These are phyloP conservation scores for Pangasius larnaudii DNA, from an alignment of 2,797 vertebrate genomes.

Conservation along the genomic window DNA sequence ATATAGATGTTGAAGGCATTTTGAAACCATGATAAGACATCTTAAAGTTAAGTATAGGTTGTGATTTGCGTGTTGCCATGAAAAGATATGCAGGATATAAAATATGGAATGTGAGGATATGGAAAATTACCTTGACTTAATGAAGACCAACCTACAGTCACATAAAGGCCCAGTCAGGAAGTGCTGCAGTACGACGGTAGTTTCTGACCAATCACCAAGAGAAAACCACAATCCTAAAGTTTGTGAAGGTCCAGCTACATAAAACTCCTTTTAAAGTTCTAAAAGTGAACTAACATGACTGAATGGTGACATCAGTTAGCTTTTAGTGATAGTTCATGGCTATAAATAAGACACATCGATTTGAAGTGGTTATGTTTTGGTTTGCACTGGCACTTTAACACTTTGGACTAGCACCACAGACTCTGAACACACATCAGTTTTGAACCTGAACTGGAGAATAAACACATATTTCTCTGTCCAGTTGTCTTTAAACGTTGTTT, in stretches of 20 bases:
- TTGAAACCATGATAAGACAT: constrained; percentile 16
- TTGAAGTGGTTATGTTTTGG: background rate
- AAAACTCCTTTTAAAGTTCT: background rate
- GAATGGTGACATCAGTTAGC: background rate
- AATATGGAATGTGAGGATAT: background rate
- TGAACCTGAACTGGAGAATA: background rate
- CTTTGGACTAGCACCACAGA: background rate
- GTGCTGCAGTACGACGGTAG: background rate
- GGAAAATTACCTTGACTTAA: background rate
- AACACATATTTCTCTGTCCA: background rate
- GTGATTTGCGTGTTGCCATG: constrained; percentile 38
- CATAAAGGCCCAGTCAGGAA: background rate
- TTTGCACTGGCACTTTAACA: constrained; percentile 4
- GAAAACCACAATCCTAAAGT: background rate
- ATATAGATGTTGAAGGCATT: constrained; percentile 36
- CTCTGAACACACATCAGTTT: background rate
- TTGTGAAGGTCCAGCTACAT: background rate
- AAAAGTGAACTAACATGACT: background rate
- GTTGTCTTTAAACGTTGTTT: background rate
- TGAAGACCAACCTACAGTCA: background rate
- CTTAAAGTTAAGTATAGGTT: constrained; percentile 13
- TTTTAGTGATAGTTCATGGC: background rate
- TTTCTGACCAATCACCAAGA: background rate
- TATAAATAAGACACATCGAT: background rate
- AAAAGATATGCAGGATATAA: constrained; percentile 6